A percentile compares a stretch with the other conserved stretches of the same genome.
Evolutionary conservation across 30 jellyfish, hydroid and myxozoan genomes (phyloP).

Genomic region (Aurelia sp.): DNA sequence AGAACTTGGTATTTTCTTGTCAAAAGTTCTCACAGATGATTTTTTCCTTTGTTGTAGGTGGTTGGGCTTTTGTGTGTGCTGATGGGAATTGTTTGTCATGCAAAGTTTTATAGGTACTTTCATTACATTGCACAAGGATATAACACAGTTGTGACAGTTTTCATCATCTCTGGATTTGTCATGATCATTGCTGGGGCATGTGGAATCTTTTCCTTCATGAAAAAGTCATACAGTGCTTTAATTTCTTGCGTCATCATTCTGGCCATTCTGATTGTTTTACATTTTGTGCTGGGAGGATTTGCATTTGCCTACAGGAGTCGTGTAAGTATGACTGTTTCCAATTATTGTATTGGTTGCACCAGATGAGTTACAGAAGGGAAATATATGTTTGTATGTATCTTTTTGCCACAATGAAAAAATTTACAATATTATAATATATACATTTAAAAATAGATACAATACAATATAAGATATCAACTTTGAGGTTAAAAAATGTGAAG

Average conservation of each 20-base stretch:
- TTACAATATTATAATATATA: no score
- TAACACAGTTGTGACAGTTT: constrained; percentile 10
- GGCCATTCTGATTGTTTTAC: constrained; percentile 46
- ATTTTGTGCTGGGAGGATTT: constrained; percentile 59
- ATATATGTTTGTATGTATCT: no score
- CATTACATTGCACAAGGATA: constrained; percentile 31
- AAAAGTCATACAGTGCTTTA: constrained; percentile 43
- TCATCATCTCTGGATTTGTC: constrained; percentile 41
- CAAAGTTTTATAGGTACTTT: constrained; percentile 3
- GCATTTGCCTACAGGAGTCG: constrained; percentile 49
- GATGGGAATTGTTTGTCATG: constrained; percentile 54
- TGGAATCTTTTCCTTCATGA: constrained; percentile 46
- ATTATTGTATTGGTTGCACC: no score
- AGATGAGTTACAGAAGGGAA: no score
- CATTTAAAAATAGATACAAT: no score
- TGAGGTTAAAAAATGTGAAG: no score
- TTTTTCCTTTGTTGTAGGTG: constrained; percentile 26
- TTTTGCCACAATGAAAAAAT: no score
- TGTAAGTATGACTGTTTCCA: not conserved
- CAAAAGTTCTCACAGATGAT: not conserved
- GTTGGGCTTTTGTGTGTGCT: constrained; percentile 44
- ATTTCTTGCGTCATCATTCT: constrained; percentile 36
- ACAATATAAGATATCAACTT: no score
- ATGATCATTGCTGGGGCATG: constrained; percentile 65
- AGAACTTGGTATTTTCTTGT: not conserved